Evolutionary conservation across 2,113 vertebrate genomes (phyloP).

Genomic region (Cyphomyrus discorhynchus): DNA sequence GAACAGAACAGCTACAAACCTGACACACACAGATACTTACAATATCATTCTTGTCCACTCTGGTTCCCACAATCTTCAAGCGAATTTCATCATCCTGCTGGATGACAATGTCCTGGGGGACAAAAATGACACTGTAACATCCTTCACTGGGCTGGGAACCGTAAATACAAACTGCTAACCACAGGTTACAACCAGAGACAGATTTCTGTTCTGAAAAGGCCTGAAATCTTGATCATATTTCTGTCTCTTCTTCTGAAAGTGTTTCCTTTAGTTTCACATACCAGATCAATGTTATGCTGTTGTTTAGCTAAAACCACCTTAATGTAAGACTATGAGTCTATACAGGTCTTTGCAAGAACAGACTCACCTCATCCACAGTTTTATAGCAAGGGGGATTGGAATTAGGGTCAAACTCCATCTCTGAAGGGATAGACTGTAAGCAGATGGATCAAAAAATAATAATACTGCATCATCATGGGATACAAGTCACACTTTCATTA

Average conservation of each 20-base stretch:
- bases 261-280: not conserved
- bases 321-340: not conserved
- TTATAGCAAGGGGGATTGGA: slow-evolving; percentile 91
- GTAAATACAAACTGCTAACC: too few relatives aligned
- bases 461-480: not conserved
- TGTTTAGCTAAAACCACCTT: not conserved
- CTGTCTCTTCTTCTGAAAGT: not conserved
- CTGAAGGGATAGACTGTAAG: slow-evolving; percentile 82
- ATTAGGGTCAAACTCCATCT: slow-evolving; percentile 91
- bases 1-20: not conserved
- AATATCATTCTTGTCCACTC: slow-evolving; percentile 90
- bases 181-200: not conserved
- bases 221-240: not conserved
- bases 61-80: slow-evolving; percentile 86
- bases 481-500: not conserved
- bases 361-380: slow-evolving; percentile 76
- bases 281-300: not conserved
- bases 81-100: slow-evolving; percentile 88
- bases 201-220: not conserved
- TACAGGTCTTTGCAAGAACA: not conserved
- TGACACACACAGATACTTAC: slow-evolving; percentile 53
- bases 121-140: not conserved
- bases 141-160: not conserved
- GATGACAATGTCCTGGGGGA: slow-evolving; percentile 77
- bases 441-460: not conserved